Evolutionary conservation across 2,888 invertebrate genomes (phyloP).

Genomic region (Orchestes rusci): DNA sequence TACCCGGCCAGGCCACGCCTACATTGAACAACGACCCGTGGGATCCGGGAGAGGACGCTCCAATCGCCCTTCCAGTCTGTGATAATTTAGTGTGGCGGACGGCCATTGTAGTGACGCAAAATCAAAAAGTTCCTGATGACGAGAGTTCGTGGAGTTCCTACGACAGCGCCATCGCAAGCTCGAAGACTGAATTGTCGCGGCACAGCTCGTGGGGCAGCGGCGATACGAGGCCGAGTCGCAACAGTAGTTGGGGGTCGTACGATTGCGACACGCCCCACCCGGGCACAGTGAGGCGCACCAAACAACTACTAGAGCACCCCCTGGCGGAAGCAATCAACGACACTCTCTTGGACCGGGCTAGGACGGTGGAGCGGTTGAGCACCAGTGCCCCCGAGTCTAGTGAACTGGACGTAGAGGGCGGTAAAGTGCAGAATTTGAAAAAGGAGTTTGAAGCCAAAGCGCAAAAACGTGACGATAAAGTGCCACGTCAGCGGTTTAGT

Average conservation of each 20-base stretch:
- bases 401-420: slow-evolving; percentile 42
- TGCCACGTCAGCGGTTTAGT: slow-evolving; percentile 43
- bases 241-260: slow-evolving; percentile 67
- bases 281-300: slow-evolving; percentile 64
- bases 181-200: slow-evolving; percentile 59
- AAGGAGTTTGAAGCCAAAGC: slow-evolving; percentile 83
- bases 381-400: slow-evolving; percentile 55
- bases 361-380: slow-evolving; percentile 48
- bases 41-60: slow-evolving; percentile 55
- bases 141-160: slow-evolving; percentile 72
- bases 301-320: slow-evolving; percentile 59
- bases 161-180: slow-evolving; percentile 66
- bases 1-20: slow-evolving; percentile 47
- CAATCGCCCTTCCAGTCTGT: slow-evolving; percentile 32
- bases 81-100: slow-evolving; percentile 26
- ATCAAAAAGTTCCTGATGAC: slow-evolving; percentile 61
- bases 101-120: slow-evolving; percentile 35
- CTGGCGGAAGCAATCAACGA: slow-evolving; percentile 35
- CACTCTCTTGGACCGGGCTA: slow-evolving; percentile 30
- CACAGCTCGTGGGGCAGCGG: slow-evolving; percentile 81
- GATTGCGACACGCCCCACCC: slow-evolving; percentile 65
- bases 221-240: slow-evolving; percentile 60
- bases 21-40: slow-evolving; percentile 43
- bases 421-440: slow-evolving; percentile 78
- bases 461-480: slow-evolving; percentile 46